phyloP scores from a whole-genome alignment of 2,113 vertebrate species.

The Limanda limanda region DNA sequence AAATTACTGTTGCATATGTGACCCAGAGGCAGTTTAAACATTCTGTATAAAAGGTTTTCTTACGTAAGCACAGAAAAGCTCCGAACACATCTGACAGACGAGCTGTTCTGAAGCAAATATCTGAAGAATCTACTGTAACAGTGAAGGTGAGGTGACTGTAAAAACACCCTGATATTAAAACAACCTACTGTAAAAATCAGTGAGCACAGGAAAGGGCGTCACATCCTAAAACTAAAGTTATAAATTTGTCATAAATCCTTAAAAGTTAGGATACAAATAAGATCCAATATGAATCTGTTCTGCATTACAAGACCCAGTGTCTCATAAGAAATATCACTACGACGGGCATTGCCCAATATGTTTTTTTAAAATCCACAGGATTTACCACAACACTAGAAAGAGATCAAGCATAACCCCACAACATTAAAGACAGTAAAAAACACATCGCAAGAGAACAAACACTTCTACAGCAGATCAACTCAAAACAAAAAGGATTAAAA shows the following conservation, averaged over 20 bases:
- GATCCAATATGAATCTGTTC: conserved; percentile 93
- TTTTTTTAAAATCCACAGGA: conserved; percentile 87
- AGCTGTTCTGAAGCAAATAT: neutral
- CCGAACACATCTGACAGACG: neutral
- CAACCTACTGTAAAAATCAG: neutral
- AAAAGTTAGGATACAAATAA: conserved; percentile 81
- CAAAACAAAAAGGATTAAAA: conserved; percentile 67
- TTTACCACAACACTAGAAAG: conserved; percentile 72
- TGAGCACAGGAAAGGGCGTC: neutral
- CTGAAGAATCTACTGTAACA: conserved; percentile 1
- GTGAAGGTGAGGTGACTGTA: neutral
- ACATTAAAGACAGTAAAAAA: conserved; percentile 53
- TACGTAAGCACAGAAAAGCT: conserved; percentile 17
- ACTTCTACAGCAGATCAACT: conserved; percentile 43
- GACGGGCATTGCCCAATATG: conserved; percentile 80
- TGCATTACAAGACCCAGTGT: conserved; percentile 77
- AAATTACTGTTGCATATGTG: neutral
- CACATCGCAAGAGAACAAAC: conserved; percentile 48
- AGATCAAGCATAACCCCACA: conserved; percentile 31
- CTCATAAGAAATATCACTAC: conserved; percentile 49
- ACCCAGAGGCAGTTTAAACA: neutral
- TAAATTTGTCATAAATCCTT: conserved; percentile 37
- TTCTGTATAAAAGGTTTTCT: conserved; percentile 4
- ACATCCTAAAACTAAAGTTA: conserved; percentile 18
- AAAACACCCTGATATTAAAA: neutral